phyloP scores from a whole-genome alignment of 2,797 vertebrate genomes.

The Aldrovandia affinis region DNA sequence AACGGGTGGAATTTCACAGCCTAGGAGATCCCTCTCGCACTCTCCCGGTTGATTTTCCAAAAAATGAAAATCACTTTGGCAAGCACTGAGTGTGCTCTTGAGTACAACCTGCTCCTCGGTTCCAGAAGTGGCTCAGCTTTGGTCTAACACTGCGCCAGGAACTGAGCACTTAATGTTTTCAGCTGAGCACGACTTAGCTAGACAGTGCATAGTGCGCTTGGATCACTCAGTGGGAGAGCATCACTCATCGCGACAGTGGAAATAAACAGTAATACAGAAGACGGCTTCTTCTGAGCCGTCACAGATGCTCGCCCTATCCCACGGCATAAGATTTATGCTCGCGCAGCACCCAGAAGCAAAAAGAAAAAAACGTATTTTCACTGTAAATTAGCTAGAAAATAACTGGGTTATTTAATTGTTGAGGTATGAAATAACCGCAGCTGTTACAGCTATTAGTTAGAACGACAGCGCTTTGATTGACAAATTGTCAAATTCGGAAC shows the following conservation, averaged over 20 bases:
- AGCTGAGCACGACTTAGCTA: slow-evolving; percentile 26
- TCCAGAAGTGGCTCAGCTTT: slow-evolving; percentile 25
- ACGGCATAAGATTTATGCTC: neutral
- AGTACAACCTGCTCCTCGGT: slow-evolving; percentile 24
- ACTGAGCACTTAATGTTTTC: slow-evolving; percentile 42
- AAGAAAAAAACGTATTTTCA: neutral
- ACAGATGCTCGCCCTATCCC: slow-evolving; percentile 24
- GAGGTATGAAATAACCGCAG: neutral
- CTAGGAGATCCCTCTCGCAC: slow-evolving; percentile 16
- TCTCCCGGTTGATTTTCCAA: neutral
- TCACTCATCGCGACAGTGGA: slow-evolving; percentile 48
- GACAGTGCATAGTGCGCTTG: slow-evolving; percentile 35
- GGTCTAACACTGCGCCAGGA: slow-evolving; percentile 21
- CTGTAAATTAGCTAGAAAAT: slow-evolving; percentile 19
- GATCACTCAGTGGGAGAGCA: slow-evolving; percentile 36
- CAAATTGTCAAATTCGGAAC: neutral
- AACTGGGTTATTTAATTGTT: neutral
- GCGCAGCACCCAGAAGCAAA: slow-evolving; percentile 4
- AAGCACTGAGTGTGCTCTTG: slow-evolving; percentile 30
- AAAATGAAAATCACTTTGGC: slow-evolving; percentile 21
- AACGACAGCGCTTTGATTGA: neutral
- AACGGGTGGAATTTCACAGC: slow-evolving; percentile 32
- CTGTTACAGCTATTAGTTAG: neutral
- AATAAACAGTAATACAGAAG: slow-evolving; percentile 45
- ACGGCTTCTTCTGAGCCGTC: slow-evolving; percentile 11